These are phyloP conservation scores for Lucilia sericata DNA, from an alignment of 1,140 invertebrate species.

Conservation along the genomic window DNA sequence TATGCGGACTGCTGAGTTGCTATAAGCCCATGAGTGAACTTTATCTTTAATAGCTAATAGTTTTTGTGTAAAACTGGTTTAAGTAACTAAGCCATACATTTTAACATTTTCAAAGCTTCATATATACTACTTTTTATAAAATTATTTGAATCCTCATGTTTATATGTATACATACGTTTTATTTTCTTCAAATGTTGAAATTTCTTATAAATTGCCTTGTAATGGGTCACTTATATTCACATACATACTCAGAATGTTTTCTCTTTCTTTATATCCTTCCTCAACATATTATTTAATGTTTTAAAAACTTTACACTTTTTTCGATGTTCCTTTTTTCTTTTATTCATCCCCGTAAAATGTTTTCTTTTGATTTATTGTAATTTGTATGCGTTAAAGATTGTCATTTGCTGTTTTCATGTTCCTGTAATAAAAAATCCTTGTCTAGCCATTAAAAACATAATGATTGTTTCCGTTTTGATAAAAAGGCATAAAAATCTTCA, in stretches of 20 bases:
- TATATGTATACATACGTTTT: too few species aligned
- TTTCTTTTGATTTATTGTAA: conserved; percentile 24
- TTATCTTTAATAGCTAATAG: too few species aligned
- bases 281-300: neutral
- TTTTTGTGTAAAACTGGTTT: too few species aligned
- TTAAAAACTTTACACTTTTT: neutral
- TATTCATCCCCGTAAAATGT: neutral
- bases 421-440: conserved; percentile 10
- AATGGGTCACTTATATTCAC: too few species aligned
- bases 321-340: neutral
- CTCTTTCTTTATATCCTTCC: neutral
- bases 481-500: neutral
- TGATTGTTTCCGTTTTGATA: conserved; percentile 10
- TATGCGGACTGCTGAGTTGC: too few species aligned
- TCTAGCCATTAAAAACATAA: conserved; percentile 24
- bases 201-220: neutral
- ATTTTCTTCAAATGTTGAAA: too few species aligned
- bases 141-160: too few species aligned
- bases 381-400: conserved; percentile 19
- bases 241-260: neutral
- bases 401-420: conserved; percentile 24
- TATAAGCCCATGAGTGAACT: too few species aligned
- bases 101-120: too few species aligned
- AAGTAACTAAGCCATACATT: too few species aligned
- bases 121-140: too few species aligned